phyloP scores from a whole-genome alignment of 2,888 invertebrate genomes.

The Epinotia nisella region DNA sequence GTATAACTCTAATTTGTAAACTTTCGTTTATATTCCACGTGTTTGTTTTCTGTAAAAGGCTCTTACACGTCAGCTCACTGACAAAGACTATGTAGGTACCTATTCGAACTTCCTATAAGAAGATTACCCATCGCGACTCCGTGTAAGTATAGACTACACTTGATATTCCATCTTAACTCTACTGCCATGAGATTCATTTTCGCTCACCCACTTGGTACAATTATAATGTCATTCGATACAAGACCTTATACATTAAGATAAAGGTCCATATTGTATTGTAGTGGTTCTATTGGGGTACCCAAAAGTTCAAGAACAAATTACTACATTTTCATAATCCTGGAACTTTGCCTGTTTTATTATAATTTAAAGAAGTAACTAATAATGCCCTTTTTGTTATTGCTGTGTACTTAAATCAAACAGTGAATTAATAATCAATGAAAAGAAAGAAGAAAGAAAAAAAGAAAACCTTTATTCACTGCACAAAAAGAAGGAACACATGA shows the following conservation, averaged over 20 bases:
- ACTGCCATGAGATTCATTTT: background rate
- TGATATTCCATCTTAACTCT: background rate
- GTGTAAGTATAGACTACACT: background rate
- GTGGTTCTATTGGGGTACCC: background rate
- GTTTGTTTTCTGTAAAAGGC: background rate
- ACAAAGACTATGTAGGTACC: constrained; percentile 20
- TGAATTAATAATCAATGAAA: background rate
- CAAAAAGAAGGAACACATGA: too few species aligned
- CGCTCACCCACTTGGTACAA: background rate
- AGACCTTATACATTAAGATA: background rate
- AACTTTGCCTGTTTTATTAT: constrained; percentile 32
- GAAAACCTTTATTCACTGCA: too few species aligned
- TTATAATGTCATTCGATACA: background rate
- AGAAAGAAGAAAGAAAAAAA: too few species aligned
- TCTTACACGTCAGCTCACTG: background rate
- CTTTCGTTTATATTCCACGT: background rate
- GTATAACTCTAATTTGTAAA: background rate
- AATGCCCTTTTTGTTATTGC: constrained; percentile 9
- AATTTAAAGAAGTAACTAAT: constrained; percentile 36
- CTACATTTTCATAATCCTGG: constrained; percentile 39
- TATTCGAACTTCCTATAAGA: constrained; percentile 35
- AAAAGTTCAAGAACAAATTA: constrained; percentile 37
- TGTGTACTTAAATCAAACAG: background rate
- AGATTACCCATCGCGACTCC: constrained; percentile 22
- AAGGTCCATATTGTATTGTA: background rate